phyloP scores from a whole-genome alignment of 35 echinoderm and acorn worm species.

The Lytechinus variegatus region DNA sequence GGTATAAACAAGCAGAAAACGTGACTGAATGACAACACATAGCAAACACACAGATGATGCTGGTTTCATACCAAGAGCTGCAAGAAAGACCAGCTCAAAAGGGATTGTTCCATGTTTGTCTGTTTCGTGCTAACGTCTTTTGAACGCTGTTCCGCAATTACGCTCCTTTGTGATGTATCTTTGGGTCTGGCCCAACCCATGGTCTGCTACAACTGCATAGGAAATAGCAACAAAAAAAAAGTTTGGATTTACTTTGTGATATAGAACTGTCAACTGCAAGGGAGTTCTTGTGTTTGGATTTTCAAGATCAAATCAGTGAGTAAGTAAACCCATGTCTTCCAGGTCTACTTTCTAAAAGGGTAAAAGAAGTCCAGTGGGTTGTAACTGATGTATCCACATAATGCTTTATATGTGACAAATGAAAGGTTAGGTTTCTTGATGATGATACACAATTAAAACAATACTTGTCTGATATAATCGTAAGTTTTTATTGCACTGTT shows the following conservation, averaged over 20 bases:
- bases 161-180: neutral
- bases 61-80: neutral
- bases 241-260: neutral
- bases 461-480: too few relatives aligned
- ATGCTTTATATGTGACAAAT: neutral
- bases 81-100: neutral
- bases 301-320: neutral
- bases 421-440: neutral
- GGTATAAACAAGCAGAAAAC: conserved; percentile 18
- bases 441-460: neutral
- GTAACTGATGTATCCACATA: neutral
- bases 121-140: neutral
- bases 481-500: too few relatives aligned
- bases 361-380: neutral
- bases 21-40: neutral
- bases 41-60: neutral
- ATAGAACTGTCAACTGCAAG: neutral
- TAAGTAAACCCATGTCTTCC: neutral
- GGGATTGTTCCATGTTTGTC: conserved; percentile 17
- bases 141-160: neutral
- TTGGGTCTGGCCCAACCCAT: neutral
- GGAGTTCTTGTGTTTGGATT: neutral
- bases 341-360: neutral
- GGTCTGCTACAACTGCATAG: neutral
- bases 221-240: neutral